These are phyloP conservation scores for Stegophylla sp. DNA, from an alignment of 2,888 invertebrate species.

Conservation along the genomic window DNA sequence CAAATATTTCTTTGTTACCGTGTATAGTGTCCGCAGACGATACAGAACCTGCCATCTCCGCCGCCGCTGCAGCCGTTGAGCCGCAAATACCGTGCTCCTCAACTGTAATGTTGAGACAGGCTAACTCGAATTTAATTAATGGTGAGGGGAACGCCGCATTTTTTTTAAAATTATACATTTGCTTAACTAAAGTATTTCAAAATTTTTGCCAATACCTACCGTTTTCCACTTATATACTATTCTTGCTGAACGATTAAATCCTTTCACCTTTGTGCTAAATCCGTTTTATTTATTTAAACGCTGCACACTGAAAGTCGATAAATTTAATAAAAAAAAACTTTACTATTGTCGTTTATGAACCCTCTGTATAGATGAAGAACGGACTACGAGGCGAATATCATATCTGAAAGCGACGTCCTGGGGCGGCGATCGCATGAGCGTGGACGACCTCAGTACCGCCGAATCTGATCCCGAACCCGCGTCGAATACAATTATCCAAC, in stretches of 20 bases:
- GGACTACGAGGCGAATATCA: conserved; percentile 87
- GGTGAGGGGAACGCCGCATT: conserved; percentile 51
- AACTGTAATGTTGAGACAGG: conserved; percentile 34
- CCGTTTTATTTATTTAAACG: background rate
- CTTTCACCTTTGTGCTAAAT: background rate
- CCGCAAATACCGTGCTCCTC: conserved; percentile 22
- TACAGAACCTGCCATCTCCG: conserved; percentile 13
- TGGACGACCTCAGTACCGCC: conserved; percentile 74
- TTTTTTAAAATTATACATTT: background rate
- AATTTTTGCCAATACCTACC: background rate
- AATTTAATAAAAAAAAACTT: too few species aligned
- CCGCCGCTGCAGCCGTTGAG: background rate
- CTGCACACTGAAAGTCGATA: too few species aligned
- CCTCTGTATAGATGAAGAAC: conserved; percentile 78
- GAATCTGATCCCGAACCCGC: conserved; percentile 68
- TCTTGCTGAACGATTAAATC: too few species aligned
- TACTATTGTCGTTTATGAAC: conserved; percentile 64
- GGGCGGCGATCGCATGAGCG: conserved; percentile 77
- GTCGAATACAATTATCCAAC: conserved; percentile 7
- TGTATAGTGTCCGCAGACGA: conserved; percentile 39
- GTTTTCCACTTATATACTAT: background rate
- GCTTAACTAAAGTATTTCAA: background rate
- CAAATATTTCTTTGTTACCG: conserved; percentile 23
- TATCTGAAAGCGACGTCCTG: conserved; percentile 88
- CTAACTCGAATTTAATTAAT: conserved; percentile 34